Base-by-base conservation (phyloP, 2,113 vertebrate species). In the Mormyrus iriodes region DNA sequence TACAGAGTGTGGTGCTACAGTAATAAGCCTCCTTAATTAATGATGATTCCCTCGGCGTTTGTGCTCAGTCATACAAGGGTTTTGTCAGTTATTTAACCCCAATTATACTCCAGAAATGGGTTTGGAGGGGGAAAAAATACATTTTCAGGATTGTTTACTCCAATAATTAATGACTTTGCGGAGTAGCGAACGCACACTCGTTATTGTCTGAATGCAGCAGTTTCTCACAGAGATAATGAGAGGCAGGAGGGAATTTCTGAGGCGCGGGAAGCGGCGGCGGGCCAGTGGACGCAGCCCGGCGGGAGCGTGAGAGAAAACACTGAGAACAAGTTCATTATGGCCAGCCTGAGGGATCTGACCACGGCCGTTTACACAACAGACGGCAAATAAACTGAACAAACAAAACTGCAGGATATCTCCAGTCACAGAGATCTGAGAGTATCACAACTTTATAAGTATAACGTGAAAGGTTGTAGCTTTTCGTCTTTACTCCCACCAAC, bases 11-110 rank as follows among this genome's bases (percentile, higher is more conserved):
- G 12, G 46, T n/a, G 31, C 42, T 48, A 85, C 21, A 85, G 21
- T 15, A 48, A 85, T 49, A 49, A 85, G 42, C 24, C 83, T 21
- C 83, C 24, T 9, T 49, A 48, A 85, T 85, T 48, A 85, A 49
- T 15, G 44, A n/a, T 3, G 83, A 48, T 51, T 79, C 73, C 48
- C 24, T 4, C 27, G 46, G 83, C 48, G 3, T 24, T 51, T 51
- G 83, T 85, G 48, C 82, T 44, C 42, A 85, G 42, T 85, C 42
- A 49, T 85, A 79, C 35, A 49, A 49, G 44, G 19, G 82, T 27
- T 85, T 85, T 85, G 9, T 51, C 83, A 49, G 24, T 85, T 85
- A 51, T 85, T 85, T 85, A 85, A 85, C 83, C 83, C 83, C 83
- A 85, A 85, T 85, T 85, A 85, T 31, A 19, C 21, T 49, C 24